A percentile compares a stretch with the other conserved stretches of the same genome.
These are phyloP conservation scores for Amphimallon solstitiale DNA, from an alignment of 2,888 invertebrate species.

Conservation along the genomic window DNA sequence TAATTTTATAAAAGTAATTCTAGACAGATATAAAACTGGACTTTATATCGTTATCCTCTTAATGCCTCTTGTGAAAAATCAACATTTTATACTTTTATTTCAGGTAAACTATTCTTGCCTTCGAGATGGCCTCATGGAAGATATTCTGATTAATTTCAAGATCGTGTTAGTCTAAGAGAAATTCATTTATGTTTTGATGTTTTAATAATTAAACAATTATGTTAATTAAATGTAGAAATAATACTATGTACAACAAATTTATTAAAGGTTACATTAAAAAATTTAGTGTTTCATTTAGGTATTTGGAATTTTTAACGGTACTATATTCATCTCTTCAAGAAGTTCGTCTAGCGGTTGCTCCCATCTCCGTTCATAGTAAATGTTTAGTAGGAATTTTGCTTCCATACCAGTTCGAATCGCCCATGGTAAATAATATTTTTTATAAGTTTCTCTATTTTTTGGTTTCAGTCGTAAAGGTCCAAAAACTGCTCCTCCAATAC, in stretches of 20 bases:
- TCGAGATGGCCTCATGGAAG: constrained; percentile 15
- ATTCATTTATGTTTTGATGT: background rate
- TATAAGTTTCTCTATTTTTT: constrained; percentile 83
- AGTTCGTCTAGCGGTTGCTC: constrained; percentile 85
- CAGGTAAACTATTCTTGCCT: background rate
- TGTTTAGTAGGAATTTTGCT: constrained; percentile 83
- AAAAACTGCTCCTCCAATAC: constrained; percentile 90
- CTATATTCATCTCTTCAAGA: constrained; percentile 82
- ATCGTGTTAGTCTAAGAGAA: background rate
- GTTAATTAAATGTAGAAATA: constrained; percentile 13
- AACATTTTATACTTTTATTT: background rate
- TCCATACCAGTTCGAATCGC: constrained; percentile 80
- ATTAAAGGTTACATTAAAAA: background rate
- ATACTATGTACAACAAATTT: too few relatives aligned
- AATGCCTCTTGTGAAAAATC: too few relatives aligned
- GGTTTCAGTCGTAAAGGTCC: constrained; percentile 88
- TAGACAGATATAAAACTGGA: too few relatives aligned
- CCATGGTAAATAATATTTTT: constrained; percentile 85
- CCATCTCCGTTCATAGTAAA: constrained; percentile 95
- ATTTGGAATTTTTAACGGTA: constrained; percentile 62
- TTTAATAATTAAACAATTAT: constrained; percentile 1
- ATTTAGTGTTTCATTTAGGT: constrained; percentile 4
- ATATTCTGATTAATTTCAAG: constrained; percentile 12
- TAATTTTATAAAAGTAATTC: too few relatives aligned
- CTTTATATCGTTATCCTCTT: too few relatives aligned